Conservation (phyloP, 1,140 invertebrate genomes). For the Colletes latitarsis region DNA sequence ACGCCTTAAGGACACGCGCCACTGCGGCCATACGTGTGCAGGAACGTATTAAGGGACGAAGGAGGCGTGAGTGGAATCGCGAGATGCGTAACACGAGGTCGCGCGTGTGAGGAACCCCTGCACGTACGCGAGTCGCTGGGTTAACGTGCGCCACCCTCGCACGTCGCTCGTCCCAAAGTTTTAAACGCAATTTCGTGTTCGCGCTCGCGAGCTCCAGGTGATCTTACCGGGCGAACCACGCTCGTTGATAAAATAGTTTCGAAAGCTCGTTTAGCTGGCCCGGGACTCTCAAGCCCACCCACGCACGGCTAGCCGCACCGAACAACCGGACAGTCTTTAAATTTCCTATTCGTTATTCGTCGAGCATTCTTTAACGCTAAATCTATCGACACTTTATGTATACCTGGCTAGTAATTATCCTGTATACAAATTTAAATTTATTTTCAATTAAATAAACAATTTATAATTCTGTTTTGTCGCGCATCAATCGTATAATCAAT, state of each 20-base stretch:
- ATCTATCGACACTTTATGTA: too few relatives aligned
- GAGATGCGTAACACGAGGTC: neutral
- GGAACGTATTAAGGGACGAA: slow-evolving; percentile 32
- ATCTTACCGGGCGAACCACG: slow-evolving; percentile 1
- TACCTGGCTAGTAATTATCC: too few relatives aligned
- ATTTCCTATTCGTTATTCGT: too few relatives aligned
- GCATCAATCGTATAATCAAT: too few relatives aligned
- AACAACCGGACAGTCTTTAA: too few relatives aligned
- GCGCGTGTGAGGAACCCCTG: neutral
- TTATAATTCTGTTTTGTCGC: too few relatives aligned
- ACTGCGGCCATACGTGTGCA: slow-evolving; percentile 40
- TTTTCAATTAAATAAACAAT: too few relatives aligned
- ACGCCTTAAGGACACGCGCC: slow-evolving; percentile 43
- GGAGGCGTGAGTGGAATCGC: slow-evolving; percentile 29
- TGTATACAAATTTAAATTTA: too few relatives aligned
- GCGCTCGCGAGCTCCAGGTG: neutral
- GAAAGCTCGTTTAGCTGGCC: slow-evolving; percentile 6
- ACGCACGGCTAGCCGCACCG: neutral
- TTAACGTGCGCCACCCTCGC: neutral
- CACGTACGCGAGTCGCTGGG: neutral
- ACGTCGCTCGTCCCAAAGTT: slow-evolving; percentile 5
- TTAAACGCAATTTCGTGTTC: slow-evolving; percentile 42
- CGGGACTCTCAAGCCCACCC: neutral
- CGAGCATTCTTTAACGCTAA: too few relatives aligned
- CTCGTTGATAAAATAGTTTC: slow-evolving; percentile 11